Base-by-base conservation (phyloP, 2,113 vertebrate genomes). In the Cyprinus carpio region DNA sequence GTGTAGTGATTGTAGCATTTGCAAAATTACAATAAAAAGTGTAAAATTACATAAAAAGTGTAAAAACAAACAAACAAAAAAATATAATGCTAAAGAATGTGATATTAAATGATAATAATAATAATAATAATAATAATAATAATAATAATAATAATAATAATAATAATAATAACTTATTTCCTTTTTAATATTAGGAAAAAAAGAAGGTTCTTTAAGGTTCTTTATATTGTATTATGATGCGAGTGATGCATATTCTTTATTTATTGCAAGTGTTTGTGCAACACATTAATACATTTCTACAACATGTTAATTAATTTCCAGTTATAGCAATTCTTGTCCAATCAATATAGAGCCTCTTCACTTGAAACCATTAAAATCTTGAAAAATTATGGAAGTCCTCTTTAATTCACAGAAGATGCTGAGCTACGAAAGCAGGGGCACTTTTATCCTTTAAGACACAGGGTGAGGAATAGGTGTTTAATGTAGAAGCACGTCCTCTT, bases 401-500 rank as follows among this genome's bases (percentile, higher is more conserved):
- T 79, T 46, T 75, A 49, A 43, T 82, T 75, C 37, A 72, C 27
- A 49, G 80, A 75, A 67, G 40, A 77, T 43, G 51, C 37, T 71
- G 46, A 58, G 56, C 83, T 25, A 37, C 2, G 10, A 83, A n/a
- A 27, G 10, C 56, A 34, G 16, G 69, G 69, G 1, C 58, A 40
- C 51, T 78, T 64, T 78, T 64, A 37, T 37, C 79, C 43, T 81
- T n/a, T 29, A 56, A 65, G 65, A 81, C 37, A 46, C 54, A 51
- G 49, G 69, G 75, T 84, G 81, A 77, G 56, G 40, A 84, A 82
- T 74, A 82, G 72, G 12, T 71, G 13, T 82, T 77, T 82, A 71
- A 86, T 81, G 27, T 64, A 23, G 58, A 56, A 74, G 46, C 64
- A 11, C 23, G 54, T 75, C 85, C 54, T 72, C 31, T 34, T 51